These are phyloP conservation scores for Ctenochaetus hawaiiensis DNA, from an alignment of 2,797 vertebrate species.

Conservation along the genomic window DNA sequence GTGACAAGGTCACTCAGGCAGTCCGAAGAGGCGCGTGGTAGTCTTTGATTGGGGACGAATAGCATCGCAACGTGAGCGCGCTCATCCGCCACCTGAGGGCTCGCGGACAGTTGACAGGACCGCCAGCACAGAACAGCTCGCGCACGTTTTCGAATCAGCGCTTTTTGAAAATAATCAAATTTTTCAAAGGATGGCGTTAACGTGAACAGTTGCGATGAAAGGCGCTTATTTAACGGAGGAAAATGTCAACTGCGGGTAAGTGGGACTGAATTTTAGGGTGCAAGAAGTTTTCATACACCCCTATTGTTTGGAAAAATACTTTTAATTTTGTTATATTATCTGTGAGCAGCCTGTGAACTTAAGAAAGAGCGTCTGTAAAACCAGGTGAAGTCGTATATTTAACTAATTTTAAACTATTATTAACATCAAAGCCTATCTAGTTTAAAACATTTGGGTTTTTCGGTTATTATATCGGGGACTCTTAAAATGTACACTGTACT, in stretches of 20 bases:
- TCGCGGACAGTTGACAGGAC: slow-evolving; percentile 37
- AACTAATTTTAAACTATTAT: not conserved
- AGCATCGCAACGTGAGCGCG: slow-evolving; percentile 47
- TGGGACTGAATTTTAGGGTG: slow-evolving; percentile 19
- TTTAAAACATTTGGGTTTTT: not conserved
- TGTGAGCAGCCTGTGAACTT: not conserved
- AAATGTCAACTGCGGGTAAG: slow-evolving; percentile 48
- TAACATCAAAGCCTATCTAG: too few species aligned
- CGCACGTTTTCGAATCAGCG: not conserved
- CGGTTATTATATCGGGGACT: not conserved
- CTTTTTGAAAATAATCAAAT: not conserved
- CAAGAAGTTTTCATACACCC: not conserved
- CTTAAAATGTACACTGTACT: not conserved
- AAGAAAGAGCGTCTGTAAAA: not conserved
- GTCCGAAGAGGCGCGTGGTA: slow-evolving; percentile 43
- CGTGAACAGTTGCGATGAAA: too few species aligned
- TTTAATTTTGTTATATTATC: not conserved
- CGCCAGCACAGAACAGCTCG: slow-evolving; percentile 15
- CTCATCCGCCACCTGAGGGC: slow-evolving; percentile 42
- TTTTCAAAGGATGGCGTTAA: not conserved
- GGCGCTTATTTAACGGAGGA: not conserved
- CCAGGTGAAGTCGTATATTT: not conserved
- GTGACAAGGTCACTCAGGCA: slow-evolving; percentile 60
- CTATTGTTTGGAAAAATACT: fast-evolving
- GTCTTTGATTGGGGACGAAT: slow-evolving; percentile 14